Conservation (phyloP, 2,888 invertebrate genomes). For the Drosophila greeni region DNA sequence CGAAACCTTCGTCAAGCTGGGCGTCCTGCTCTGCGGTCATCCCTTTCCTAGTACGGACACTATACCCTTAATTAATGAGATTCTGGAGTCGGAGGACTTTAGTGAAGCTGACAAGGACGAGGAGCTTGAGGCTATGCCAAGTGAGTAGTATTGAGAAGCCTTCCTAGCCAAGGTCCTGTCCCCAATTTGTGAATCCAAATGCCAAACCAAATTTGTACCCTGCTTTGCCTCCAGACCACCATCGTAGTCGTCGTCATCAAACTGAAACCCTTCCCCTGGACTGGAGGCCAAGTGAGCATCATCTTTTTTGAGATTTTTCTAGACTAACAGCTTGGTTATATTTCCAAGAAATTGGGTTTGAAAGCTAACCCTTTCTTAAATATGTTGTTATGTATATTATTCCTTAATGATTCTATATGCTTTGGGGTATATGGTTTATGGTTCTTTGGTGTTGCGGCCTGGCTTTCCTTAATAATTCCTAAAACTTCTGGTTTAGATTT, state of each 20-base stretch:
- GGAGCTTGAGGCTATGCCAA: conserved; percentile 78
- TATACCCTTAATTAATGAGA: conserved; percentile 77
- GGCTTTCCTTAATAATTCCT: no score
- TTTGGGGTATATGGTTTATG: background rate
- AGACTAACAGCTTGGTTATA: background rate
- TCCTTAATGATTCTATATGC: background rate
- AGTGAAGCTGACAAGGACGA: conserved; percentile 75
- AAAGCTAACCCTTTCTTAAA: background rate
- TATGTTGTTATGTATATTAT: background rate
- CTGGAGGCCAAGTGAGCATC: conserved; percentile 45
- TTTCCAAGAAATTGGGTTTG: background rate
- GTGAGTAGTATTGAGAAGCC: conserved; percentile 57
- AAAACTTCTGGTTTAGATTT: background rate
- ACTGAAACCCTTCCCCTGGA: conserved; percentile 13
- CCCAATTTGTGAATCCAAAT: background rate
- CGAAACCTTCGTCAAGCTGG: conserved; percentile 80
- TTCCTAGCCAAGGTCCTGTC: no score
- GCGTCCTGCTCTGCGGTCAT: conserved; percentile 82
- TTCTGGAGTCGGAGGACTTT: conserved; percentile 77
- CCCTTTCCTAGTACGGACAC: conserved; percentile 80
- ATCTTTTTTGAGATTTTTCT: background rate
- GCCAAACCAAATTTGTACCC: background rate
- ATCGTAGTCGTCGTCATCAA: conserved; percentile 24
- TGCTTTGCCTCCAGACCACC: conserved; percentile 27
- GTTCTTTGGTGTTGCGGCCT: background rate